Evolutionary conservation across 2,797 vertebrate species (phyloP).

Genomic region (Enteromius mattozi): DNA sequence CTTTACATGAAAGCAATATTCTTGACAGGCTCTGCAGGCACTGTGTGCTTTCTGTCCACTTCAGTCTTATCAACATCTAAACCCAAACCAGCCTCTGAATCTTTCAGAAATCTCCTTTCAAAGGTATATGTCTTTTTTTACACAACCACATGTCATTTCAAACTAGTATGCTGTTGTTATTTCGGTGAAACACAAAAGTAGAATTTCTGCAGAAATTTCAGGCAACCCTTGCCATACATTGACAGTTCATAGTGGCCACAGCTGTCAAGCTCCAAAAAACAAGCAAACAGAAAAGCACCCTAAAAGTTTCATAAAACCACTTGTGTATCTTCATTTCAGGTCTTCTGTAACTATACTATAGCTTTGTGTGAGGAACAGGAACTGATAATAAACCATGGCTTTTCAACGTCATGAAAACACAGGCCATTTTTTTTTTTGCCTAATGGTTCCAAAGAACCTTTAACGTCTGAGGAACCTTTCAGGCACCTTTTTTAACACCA

Average conservation of each 20-base stretch:
- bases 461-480: too few relatives aligned
- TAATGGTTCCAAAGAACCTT: too few relatives aligned
- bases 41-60: constrained; percentile 11
- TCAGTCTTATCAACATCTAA: constrained; percentile 33
- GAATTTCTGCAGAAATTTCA: not conserved
- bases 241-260: not conserved
- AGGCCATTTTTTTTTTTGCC: too few relatives aligned
- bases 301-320: too few relatives aligned
- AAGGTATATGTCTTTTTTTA: not conserved
- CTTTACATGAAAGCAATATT: constrained; percentile 16
- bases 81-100: not conserved
- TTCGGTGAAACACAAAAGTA: not conserved
- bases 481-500: not conserved
- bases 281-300: not conserved
- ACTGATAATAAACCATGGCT: not conserved
- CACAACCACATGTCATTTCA: not conserved
- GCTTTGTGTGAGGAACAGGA: not conserved
- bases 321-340: not conserved
- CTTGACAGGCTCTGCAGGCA: constrained; percentile 13
- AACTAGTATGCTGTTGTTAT: not conserved
- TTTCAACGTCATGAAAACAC: not conserved
- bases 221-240: not conserved
- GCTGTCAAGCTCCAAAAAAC: not conserved
- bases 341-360: not conserved
- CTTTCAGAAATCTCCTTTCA: constrained; percentile 3